Evolutionary conservation across 30 jellyfish, hydroid and myxozoan species (phyloP), one percentile per base, ranked within the genome.

Genomic region (Turritopsis rubra): DNA sequence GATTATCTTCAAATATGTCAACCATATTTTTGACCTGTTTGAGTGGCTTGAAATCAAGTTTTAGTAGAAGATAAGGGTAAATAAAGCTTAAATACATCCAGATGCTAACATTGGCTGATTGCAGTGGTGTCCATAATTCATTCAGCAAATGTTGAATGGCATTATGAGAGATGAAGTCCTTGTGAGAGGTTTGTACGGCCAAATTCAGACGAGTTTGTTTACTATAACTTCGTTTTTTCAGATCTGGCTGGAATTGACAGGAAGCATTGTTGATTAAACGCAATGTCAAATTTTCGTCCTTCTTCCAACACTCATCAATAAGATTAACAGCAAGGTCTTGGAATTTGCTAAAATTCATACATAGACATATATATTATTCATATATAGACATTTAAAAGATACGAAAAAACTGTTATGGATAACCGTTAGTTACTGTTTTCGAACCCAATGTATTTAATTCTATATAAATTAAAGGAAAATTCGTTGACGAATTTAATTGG

Each of bases 161-260:
- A n/a, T 88, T 79, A 66, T 91, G 97, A 26, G 97, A 90, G n/a
- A 91, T 93, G 65, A 91, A 91, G 25, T 54, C 84, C 1, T 81
- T 81, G 66, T 87, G 96, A n/a, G 75, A 86, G 0, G 95, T 66
- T 29, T 81, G 70, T 28, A 87, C 96, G 68, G 97, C 97, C 84
- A 87, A 73, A 53, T 71, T 87, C 84, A 91, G 23, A 41, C 87
- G 78, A 68, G 97, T 91, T 29, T 88, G 75, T 4, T 30, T 60
- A n/a, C 92, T 93, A 88, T 41, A 41, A 13, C 60, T 41, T 5
- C 13, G 5, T 13, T 41, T 41, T 5, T 41, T 41, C 60, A 3
- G 5, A 13, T 41, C 60, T 13, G 13, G 13, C 13, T 3, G 9
- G 60, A 93, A 91, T 52, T 86, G 80, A 21, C 53, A 29, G 80